Evolutionary conservation across 2,888 invertebrate genomes (phyloP).

Genomic region (Tiliacea aurago): DNA sequence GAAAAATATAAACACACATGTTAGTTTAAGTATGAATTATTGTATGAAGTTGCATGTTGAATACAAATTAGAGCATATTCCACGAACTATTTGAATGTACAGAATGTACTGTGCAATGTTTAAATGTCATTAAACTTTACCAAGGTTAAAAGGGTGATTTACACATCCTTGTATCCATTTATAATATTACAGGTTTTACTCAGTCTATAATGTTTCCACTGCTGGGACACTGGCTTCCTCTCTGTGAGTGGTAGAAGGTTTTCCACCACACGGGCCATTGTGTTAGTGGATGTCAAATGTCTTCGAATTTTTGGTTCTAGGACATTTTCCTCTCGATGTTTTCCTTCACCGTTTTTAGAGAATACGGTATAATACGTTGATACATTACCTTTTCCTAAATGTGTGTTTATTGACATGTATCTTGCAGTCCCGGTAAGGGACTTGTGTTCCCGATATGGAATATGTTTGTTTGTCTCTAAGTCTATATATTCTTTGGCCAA

Average conservation of each 20-base stretch:
- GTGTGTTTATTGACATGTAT: conserved; percentile 99
- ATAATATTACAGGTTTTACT: conserved; percentile 30
- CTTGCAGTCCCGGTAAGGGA: conserved; percentile 99
- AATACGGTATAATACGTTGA: neutral
- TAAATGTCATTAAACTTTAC: conserved; percentile 57
- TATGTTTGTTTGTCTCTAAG: conserved; percentile 99
- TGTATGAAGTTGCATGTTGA: conserved; percentile 60
- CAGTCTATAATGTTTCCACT: neutral
- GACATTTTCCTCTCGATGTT: neutral
- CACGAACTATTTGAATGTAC: conserved; percentile 54
- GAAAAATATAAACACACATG: conserved; percentile 71
- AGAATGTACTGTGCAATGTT: conserved; percentile 43
- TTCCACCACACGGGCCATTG: neutral
- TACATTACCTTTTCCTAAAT: conserved; percentile 97
- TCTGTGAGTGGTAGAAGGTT: neutral
- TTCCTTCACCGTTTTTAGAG: neutral
- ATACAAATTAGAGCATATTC: conserved; percentile 61
- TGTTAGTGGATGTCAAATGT: neutral
- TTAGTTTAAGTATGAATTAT: conserved; percentile 49
- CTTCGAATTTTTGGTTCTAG: neutral
- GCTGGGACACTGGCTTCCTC: neutral
- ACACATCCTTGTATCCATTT: conserved; percentile 45
- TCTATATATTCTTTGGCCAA: conserved; percentile 99
- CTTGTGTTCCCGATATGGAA: conserved; percentile 99
- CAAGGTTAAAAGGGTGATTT: conserved; percentile 57